Conservation (phyloP, 2,797 vertebrate genomes). For the Arctocebus calabarensis region DNA sequence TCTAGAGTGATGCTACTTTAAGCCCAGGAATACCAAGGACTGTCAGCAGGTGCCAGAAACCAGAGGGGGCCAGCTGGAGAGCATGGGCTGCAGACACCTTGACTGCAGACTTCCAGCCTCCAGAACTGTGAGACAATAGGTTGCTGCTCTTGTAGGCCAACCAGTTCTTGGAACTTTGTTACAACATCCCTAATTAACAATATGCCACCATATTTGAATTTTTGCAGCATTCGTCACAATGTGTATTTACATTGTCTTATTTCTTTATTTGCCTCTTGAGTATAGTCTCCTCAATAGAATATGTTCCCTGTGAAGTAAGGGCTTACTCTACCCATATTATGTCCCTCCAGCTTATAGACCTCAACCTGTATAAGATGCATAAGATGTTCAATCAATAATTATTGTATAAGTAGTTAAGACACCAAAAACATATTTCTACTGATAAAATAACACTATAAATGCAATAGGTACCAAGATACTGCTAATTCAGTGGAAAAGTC, state of each 20-base stretch:
- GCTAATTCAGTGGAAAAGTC: neutral
- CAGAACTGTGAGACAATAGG: neutral
- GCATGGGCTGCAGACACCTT: neutral
- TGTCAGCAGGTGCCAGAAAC: neutral
- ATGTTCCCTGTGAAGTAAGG: neutral
- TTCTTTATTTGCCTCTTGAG: neutral
- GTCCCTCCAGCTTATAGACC: neutral
- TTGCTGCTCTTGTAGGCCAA: neutral
- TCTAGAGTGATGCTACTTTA: neutral
- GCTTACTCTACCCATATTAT: too few relatives aligned
- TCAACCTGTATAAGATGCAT: neutral
- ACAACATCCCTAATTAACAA: neutral
- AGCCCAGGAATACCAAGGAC: neutral
- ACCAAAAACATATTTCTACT: neutral
- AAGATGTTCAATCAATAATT: neutral
- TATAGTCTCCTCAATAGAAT: neutral
- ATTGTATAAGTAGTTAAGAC: neutral
- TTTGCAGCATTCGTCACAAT: neutral
- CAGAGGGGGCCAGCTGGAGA: neutral
- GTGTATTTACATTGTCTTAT: neutral
- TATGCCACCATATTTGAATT: neutral
- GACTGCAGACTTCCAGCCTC: neutral
- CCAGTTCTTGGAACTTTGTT: neutral
- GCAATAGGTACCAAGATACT: neutral
- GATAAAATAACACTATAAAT: neutral